Evolutionary conservation across 1,140 invertebrate species (phyloP).

Genomic region (Rhagoletis zephyria): DNA sequence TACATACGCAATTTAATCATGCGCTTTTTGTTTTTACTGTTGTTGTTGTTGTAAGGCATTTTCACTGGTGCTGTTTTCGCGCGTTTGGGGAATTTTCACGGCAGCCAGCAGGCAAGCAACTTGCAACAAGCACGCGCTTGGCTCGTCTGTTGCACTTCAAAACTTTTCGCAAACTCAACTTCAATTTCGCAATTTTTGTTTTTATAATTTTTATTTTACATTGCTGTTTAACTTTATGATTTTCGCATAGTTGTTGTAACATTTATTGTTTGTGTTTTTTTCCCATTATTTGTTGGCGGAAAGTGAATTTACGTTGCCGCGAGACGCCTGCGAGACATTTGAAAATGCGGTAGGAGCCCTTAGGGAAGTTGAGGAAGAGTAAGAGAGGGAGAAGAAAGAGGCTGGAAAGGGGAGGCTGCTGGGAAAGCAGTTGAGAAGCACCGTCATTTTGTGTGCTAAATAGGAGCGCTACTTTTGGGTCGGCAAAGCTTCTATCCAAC

Average conservation of each 20-base stretch:
- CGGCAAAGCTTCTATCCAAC: too few relatives aligned
- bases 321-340: slow-evolving; percentile 37
- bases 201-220: slow-evolving; percentile 7
- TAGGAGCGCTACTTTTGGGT: too few relatives aligned
- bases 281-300: slow-evolving; percentile 24
- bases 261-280: neutral
- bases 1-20: too few relatives aligned
- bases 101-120: slow-evolving; percentile 16
- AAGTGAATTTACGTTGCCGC: slow-evolving; percentile 20
- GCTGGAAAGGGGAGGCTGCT: neutral
- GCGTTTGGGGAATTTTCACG: slow-evolving; percentile 38
- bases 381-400: neutral
- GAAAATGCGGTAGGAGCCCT: neutral
- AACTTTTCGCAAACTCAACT: slow-evolving; percentile 50
- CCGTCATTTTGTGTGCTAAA: too few relatives aligned
- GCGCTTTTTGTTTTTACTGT: neutral
- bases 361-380: neutral
- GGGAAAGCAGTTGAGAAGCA: too few relatives aligned
- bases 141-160: slow-evolving; percentile 50
- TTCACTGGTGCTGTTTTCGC: slow-evolving; percentile 42
- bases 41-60: slow-evolving; percentile 26
- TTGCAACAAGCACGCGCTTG: neutral
- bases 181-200: slow-evolving; percentile 44
- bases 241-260: slow-evolving; percentile 24
- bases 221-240: slow-evolving; percentile 47